These are phyloP conservation scores for Rhabdophis nuchalis DNA, from an alignment of 2,797 vertebrate species.

Conservation along the genomic window DNA sequence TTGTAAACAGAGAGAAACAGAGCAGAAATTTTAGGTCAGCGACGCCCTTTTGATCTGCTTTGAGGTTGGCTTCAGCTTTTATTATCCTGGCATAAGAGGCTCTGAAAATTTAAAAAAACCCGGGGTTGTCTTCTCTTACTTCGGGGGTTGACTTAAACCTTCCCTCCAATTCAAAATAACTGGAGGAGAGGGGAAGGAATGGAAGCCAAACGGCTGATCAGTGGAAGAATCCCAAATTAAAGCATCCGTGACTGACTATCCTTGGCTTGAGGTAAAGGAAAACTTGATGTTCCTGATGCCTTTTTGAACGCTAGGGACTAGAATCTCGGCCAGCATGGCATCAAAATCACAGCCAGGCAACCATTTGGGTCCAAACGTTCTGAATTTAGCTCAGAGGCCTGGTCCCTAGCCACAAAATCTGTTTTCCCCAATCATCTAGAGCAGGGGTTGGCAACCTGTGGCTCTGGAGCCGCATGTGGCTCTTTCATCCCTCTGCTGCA, in stretches of 20 bases:
- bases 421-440: background rate
- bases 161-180: background rate
- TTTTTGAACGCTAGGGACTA: background rate
- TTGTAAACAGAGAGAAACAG: background rate
- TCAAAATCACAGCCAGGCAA: background rate
- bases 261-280: background rate
- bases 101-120: background rate
- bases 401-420: background rate
- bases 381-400: background rate
- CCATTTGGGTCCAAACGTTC: background rate
- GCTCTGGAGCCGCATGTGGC: too few relatives aligned
- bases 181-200: background rate
- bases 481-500: too few relatives aligned
- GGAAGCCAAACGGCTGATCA: background rate
- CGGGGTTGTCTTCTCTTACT: background rate
- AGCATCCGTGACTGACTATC: background rate
- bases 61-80: background rate
- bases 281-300: background rate
- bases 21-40: background rate
- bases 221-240: background rate
- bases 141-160: background rate
- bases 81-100: background rate
- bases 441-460: too few relatives aligned
- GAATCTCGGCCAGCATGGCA: background rate
- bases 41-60: background rate